Evolutionary conservation across 2,797 vertebrate species (phyloP).

Genomic region (Pachyuromys duprasi): DNA sequence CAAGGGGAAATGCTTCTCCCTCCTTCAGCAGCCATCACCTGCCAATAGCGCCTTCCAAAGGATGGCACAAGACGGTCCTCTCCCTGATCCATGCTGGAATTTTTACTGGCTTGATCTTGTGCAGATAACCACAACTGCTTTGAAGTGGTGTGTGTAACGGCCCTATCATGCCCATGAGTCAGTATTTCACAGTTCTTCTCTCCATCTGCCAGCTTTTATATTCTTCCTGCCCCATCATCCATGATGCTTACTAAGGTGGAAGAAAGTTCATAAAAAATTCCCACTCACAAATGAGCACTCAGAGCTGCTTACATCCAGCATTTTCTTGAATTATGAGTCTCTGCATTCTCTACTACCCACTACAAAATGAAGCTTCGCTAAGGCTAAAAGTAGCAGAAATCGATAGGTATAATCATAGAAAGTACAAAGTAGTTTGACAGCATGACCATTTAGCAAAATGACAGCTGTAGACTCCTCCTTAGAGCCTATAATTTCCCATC

Average conservation of each 20-base stretch:
- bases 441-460: not conserved
- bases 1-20: not conserved
- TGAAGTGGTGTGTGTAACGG: not conserved
- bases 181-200: not conserved
- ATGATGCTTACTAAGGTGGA: too few species aligned
- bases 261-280: not conserved
- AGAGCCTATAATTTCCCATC: not conserved
- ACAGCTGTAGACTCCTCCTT: not conserved
- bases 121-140: not conserved
- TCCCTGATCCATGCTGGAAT: not conserved
- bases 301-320: not conserved
- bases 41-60: not conserved
- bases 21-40: not conserved
- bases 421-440: not conserved
- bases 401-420: not conserved
- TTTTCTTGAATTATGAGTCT: not conserved
- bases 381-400: not conserved
- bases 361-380: not conserved
- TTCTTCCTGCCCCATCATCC: not conserved
- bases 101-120: not conserved
- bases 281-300: not conserved
- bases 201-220: not conserved
- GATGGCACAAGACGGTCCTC: not conserved
- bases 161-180: too few species aligned
- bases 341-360: not conserved